phyloP scores from a whole-genome alignment of 2,797 vertebrate genomes.

The Numenius phaeopus region DNA sequence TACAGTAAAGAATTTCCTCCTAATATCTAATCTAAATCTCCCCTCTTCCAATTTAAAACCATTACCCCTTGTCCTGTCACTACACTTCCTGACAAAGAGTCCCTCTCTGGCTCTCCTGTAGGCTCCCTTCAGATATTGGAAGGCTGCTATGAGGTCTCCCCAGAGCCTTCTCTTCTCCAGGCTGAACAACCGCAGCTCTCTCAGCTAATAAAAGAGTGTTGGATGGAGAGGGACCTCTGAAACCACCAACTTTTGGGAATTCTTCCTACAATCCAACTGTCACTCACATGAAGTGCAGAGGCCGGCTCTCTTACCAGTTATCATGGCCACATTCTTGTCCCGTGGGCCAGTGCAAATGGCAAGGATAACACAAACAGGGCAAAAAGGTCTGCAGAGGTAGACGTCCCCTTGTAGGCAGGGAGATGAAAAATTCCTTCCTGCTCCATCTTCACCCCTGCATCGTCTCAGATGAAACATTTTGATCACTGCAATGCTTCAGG shows the following conservation, averaged over 20 bases:
- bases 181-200: no score
- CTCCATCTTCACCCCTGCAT: neutral
- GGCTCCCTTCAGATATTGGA: no score
- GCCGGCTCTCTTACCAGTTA: neutral
- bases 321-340: neutral
- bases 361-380: neutral
- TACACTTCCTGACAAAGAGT: no score
- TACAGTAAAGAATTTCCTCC: no score
- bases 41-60: no score
- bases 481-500: neutral
- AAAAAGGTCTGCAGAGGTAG: neutral
- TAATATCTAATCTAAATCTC: no score
- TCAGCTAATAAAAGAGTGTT: neutral
- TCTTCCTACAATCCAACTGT: neutral
- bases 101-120: no score
- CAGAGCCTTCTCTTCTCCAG: no score
- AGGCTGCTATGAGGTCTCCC: no score
- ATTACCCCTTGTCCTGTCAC: no score
- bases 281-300: neutral
- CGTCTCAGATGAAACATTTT: neutral
- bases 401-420: neutral
- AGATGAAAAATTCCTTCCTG: neutral
- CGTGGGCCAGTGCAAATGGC: fast-evolving
- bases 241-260: neutral
- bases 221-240: neutral